Conservation (phyloP, 2,113 vertebrate species). For the Oryctolagus cuniculus region DNA sequence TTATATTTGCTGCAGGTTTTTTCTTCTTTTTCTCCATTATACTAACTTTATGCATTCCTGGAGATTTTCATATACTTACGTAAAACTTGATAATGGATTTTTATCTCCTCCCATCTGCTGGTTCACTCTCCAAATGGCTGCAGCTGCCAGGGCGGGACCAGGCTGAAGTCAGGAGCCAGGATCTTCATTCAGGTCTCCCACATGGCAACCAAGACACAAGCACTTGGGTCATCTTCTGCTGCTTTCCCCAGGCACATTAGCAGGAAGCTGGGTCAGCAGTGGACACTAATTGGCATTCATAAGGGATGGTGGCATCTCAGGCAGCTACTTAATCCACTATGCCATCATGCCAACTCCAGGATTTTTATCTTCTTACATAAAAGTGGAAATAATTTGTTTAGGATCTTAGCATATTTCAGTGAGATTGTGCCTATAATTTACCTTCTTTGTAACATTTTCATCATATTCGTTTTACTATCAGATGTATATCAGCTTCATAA, state of each 20-base stretch:
- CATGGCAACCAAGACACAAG: no score
- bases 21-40: neutral
- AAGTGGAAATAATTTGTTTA: neutral
- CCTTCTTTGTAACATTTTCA: neutral
- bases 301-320: no score
- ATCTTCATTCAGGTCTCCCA: no score
- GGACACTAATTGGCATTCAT: no score
- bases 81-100: neutral
- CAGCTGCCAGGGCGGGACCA: no score
- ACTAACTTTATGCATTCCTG: neutral
- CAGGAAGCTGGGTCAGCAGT: no score
- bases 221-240: no score
- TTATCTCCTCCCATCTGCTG: neutral
- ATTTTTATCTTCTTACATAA: neutral
- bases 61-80: neutral
- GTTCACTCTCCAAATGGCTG: no score
- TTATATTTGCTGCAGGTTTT: neutral
- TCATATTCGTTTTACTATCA: neutral
- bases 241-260: no score
- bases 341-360: no score
- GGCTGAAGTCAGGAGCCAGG: no score
- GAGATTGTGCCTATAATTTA: neutral
- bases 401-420: neutral
- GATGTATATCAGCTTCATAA: neutral
- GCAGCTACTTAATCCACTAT: no score